Evolutionary conservation across 2,797 vertebrate species (phyloP).

Genomic region (Buphagus erythrorhynchus): DNA sequence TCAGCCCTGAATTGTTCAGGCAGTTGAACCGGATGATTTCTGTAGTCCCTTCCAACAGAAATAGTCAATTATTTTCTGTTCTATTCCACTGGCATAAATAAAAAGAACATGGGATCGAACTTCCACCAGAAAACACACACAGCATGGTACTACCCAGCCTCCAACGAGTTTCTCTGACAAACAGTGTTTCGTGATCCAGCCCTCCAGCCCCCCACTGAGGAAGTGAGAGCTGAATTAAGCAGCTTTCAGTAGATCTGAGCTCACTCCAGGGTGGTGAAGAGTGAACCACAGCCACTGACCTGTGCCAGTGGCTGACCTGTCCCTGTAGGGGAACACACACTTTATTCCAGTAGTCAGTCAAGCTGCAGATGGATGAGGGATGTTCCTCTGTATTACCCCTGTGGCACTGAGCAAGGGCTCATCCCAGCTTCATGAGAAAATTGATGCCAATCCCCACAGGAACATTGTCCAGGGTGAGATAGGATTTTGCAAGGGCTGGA

Average conservation of each 20-base stretch:
- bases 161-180: not conserved
- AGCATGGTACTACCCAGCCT: rapidly evolving
- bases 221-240: not conserved
- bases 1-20: not conserved
- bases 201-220: not conserved
- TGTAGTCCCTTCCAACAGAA: not conserved
- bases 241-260: not conserved
- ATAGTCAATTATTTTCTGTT: not conserved
- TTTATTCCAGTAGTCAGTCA: not conserved
- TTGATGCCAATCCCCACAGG: rapidly evolving
- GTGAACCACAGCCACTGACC: rapidly evolving
- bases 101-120: not conserved
- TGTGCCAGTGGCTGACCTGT: not conserved
- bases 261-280: not conserved
- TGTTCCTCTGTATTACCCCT: not conserved
- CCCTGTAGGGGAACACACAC: rapidly evolving
- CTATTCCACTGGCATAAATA: not conserved
- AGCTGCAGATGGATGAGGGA: rapidly evolving
- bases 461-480: not conserved
- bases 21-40: not conserved
- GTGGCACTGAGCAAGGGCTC: not conserved
- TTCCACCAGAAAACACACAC: not conserved
- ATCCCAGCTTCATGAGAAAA: not conserved
- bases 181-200: not conserved
- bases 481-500: not conserved